Evolutionary conservation across 2,888 invertebrate genomes (phyloP).

Genomic region (Plagodis pulveraria): DNA sequence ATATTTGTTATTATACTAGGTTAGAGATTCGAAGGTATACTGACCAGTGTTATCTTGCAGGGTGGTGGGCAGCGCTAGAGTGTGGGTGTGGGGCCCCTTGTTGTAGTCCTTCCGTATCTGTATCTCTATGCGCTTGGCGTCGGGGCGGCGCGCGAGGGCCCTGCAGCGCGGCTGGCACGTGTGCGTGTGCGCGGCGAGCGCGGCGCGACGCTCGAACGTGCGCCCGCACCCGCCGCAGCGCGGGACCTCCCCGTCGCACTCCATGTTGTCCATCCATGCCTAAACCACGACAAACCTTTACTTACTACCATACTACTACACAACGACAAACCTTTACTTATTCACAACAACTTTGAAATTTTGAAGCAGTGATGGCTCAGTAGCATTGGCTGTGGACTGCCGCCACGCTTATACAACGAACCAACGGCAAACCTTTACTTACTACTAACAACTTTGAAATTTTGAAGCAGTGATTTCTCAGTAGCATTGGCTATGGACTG

Average conservation of each 20-base stretch:
- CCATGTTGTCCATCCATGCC: conserved; percentile 87
- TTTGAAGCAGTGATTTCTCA: too few relatives aligned
- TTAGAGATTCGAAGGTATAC: not conserved
- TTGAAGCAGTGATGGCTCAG: too few relatives aligned
- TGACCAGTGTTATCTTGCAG: conserved; percentile 9
- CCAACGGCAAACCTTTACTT: too few relatives aligned
- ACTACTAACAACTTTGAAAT: too few relatives aligned
- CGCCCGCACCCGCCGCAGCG: conserved; percentile 89
- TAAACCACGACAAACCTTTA: not conserved
- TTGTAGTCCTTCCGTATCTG: conserved; percentile 78
- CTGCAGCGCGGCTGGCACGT: conserved; percentile 85
- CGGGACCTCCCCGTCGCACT: conserved; percentile 85
- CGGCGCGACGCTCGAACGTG: conserved; percentile 89
- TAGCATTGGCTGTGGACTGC: too few relatives aligned
- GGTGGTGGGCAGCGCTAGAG: conserved; percentile 7
- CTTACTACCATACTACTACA: too few relatives aligned
- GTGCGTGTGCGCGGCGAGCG: conserved; percentile 88
- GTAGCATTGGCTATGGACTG: too few relatives aligned
- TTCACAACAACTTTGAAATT: too few relatives aligned
- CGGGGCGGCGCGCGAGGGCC: conserved; percentile 50
- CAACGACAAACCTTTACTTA: too few relatives aligned
- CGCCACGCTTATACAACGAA: too few relatives aligned
- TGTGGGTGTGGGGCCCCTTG: conserved; percentile 48
- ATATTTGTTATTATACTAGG: too few relatives aligned
- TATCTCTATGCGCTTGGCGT: conserved; percentile 69